Base-by-base conservation (phyloP, 92 coral and sea anemone genomes). In the Hydrozoanthus gracilis region DNA sequence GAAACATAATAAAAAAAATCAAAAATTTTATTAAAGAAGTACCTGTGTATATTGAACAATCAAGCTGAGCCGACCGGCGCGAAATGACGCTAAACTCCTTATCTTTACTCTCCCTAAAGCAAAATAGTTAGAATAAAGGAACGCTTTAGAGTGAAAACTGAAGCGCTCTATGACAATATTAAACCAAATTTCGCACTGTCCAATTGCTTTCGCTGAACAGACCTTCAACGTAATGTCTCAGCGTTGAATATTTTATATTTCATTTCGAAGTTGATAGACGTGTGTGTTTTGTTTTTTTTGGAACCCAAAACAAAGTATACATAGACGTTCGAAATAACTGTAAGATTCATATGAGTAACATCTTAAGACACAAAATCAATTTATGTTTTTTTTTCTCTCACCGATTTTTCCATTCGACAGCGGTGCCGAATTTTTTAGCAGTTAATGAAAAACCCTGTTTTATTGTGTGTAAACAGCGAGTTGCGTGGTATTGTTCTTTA, bases 121-220 rank as follows among this genome's bases (percentile, higher is more conserved):
- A 46, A 79, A 79, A 79, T 16, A 39, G 45, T 44, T 16, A 4
- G 46, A 68, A 35, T 20, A 20, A 68, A 68, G 9, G 11, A 17
- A 11, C 47, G 47, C 73, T 7, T 64, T 65, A 2, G 47, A 14
- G 44, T 20, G 44, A 49, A 27, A 15, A 61, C 85, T 80, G 85
- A 64, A 67, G 85, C 85, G 49, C 74, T 65, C 85, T 80, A 61
- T 46, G 12, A 80, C 85, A 65, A 64, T 80, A 64, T 64, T 66
- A 80, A 80, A 3, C 45, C 48, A n/a, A 46, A 16, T 20, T 20
- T 20, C 17, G 55, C 45, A 48, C 18, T 16, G 74, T 67, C 74
- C 39, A 62, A 64, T 45, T 51, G 73, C 62, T 51, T 62, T 50
- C 52, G 56, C 60, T 8, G 47, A 66, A 80, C 73, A 80, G 58